Percentiles rank a stretch among this genome's conserved stretches.
Evolutionary conservation across 92 coral and sea anemone species (phyloP).

Genomic region (Plumapathes pennacea): DNA sequence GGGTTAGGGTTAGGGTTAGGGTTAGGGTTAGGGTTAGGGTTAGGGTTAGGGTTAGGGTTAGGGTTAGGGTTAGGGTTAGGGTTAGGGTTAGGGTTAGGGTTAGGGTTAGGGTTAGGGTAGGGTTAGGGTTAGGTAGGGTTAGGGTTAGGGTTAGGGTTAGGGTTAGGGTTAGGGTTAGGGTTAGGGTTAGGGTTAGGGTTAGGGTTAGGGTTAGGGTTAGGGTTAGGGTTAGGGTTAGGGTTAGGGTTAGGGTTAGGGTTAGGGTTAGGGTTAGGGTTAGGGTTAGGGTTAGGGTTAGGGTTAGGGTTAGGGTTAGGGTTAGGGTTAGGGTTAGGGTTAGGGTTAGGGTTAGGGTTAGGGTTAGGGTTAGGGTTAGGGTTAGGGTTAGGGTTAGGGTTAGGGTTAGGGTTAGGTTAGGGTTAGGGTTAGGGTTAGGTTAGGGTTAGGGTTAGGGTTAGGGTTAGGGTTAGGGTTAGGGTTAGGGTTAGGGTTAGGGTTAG

Average conservation of each 20-base stretch:
- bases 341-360: slow-evolving; percentile 29
- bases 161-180: slow-evolving; percentile 48
- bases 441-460: slow-evolving; percentile 46
- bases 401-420: slow-evolving; percentile 41
- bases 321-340: slow-evolving; percentile 27
- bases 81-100: slow-evolving; percentile 44
- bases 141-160: slow-evolving; percentile 49
- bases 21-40: slow-evolving; percentile 41
- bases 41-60: slow-evolving; percentile 39
- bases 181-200: slow-evolving; percentile 47
- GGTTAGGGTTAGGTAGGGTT: slow-evolving; percentile 38
- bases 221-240: slow-evolving; percentile 34
- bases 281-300: slow-evolving; percentile 44
- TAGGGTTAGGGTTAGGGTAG: slow-evolving; percentile 44
- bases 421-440: slow-evolving; percentile 46
- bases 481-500: slow-evolving; percentile 28
- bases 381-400: slow-evolving; percentile 35
- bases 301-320: slow-evolving; percentile 27
- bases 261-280: slow-evolving; percentile 30
- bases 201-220: slow-evolving; percentile 44
- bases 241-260: slow-evolving; percentile 42
- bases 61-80: slow-evolving; percentile 41
- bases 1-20: slow-evolving; percentile 42
- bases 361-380: slow-evolving; percentile 28
- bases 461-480: slow-evolving; percentile 42